These are phyloP conservation scores for Euleptes europaea DNA, from an alignment of 2,113 vertebrate genomes.

Conservation along the genomic window DNA sequence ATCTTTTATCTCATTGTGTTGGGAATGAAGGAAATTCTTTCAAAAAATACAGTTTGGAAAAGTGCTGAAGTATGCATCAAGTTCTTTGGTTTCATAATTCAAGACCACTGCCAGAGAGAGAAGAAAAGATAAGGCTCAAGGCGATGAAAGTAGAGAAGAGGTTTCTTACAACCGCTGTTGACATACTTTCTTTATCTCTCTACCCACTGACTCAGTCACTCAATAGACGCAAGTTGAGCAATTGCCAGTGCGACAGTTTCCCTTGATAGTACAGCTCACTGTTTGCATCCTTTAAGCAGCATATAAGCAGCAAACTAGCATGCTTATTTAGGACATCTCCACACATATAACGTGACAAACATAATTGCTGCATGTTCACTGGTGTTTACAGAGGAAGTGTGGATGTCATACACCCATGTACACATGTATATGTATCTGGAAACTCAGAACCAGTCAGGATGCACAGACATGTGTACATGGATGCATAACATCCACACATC, in stretches of 20 bases:
- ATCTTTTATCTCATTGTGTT: neutral
- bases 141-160: conserved; percentile 23
- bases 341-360: neutral
- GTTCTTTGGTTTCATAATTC: conserved; percentile 42
- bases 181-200: conserved; percentile 31
- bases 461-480: neutral
- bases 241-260: neutral
- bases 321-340: neutral
- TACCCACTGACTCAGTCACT: conserved; percentile 9
- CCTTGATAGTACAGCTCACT: conserved; percentile 15
- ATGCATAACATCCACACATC: neutral
- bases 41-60: conserved; percentile 7
- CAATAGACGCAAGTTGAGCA: neutral
- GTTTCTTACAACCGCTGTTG: conserved; percentile 24
- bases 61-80: neutral
- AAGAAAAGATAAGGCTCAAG: conserved; percentile 11
- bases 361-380: neutral
- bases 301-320: neutral
- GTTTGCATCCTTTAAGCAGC: neutral
- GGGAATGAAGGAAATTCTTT: neutral
- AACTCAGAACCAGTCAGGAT: neutral
- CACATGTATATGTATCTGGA: neutral
- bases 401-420: neutral
- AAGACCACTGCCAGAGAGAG: neutral
- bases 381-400: neutral